Percentiles rank a stretch among this genome's conserved stretches.
These are phyloP conservation scores for Oncorhynchus mykiss DNA, from an alignment of 2,113 vertebrate genomes.

Conservation along the genomic window DNA sequence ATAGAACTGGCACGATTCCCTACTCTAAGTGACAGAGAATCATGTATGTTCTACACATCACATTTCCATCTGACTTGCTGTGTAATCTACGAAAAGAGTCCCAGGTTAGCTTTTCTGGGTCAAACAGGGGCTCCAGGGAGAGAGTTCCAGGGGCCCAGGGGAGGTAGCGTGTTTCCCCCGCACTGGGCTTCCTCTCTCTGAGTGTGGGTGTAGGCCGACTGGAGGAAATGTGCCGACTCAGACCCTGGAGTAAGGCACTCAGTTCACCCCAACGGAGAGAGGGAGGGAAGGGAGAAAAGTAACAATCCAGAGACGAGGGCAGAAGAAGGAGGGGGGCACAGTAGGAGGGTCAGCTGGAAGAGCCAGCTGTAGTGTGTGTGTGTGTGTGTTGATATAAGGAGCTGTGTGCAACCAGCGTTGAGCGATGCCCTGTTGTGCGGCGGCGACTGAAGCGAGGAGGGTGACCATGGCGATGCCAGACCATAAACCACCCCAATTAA, in stretches of 20 bases:
- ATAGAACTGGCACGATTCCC: too few species aligned
- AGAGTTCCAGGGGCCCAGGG: background rate
- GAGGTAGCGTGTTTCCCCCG: background rate
- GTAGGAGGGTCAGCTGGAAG: background rate
- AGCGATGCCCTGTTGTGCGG: constrained; percentile 33
- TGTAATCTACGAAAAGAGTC: too few species aligned
- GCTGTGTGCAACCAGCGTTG: constrained; percentile 15
- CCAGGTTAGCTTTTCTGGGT: too few species aligned
- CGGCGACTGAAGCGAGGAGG: background rate
- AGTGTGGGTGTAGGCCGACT: background rate
- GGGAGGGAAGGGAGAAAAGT: background rate
- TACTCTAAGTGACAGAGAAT: too few species aligned
- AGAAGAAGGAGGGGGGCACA: background rate
- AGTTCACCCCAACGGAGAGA: background rate
- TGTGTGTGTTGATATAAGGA: constrained; percentile 8
- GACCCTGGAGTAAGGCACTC: background rate
- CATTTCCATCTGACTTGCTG: too few species aligned
- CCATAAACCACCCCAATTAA: constrained; percentile 26
- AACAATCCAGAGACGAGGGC: background rate
- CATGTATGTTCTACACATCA: too few species aligned
- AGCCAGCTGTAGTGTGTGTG: constrained; percentile 5
- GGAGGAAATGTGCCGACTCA: constrained; percentile 6
- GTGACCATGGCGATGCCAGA: constrained; percentile 33
- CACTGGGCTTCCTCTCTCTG: constrained; percentile 3
- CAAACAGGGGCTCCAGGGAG: too few species aligned